These are phyloP conservation scores for Cygnus olor DNA, from an alignment of 2,797 vertebrate species.

Conservation along the genomic window DNA sequence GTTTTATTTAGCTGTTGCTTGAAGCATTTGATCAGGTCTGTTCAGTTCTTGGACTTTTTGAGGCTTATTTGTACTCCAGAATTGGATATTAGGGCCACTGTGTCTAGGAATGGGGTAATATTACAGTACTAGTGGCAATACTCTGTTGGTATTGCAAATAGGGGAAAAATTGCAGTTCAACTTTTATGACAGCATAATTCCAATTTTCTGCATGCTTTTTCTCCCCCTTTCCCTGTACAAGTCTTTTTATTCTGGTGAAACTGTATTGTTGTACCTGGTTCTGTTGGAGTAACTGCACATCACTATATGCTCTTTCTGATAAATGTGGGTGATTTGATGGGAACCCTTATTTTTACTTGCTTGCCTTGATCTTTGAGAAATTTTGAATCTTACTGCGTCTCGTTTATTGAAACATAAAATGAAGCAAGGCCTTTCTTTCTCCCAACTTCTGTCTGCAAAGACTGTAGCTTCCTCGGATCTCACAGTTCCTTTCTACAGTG, in stretches of 20 bases:
- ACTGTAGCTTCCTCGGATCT: background rate
- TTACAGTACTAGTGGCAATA: background rate
- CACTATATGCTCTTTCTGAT: background rate
- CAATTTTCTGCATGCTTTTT: background rate
- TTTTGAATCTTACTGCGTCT: background rate
- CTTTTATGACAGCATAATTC: background rate
- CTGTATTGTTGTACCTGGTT: background rate
- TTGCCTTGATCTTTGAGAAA: constrained; percentile 3
- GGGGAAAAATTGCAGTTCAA: background rate
- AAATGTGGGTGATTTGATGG: background rate
- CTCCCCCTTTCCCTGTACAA: background rate
- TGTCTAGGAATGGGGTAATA: background rate
- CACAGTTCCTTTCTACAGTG: constrained; percentile 13
- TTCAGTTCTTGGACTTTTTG: background rate
- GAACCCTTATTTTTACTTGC: background rate
- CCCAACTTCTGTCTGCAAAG: background rate
- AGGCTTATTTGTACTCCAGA: background rate
- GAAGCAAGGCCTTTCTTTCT: background rate
- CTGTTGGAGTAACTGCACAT: background rate
- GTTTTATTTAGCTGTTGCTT: background rate
- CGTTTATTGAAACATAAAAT: background rate
- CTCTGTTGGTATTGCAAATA: background rate
- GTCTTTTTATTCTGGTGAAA: background rate
- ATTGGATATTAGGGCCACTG: background rate
- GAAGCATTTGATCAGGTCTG: background rate